Evolutionary conservation across 2,888 invertebrate species (phyloP), one percentile per base, ranked within the genome.

Genomic region (Corbicula japonica): DNA sequence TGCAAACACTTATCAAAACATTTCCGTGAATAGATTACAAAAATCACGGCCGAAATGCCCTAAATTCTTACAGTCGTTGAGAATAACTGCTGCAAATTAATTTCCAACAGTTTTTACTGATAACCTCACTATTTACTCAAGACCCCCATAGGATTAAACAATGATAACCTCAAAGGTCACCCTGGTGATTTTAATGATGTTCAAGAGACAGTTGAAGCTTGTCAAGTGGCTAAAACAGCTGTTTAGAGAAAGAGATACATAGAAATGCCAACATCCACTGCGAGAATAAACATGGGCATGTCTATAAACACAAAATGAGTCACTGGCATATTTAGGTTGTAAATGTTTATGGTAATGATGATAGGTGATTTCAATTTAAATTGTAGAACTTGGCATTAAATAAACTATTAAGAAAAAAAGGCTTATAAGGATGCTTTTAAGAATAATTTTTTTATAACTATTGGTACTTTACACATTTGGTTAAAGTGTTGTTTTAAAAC

Each of bases 211-310:
- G 15, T 28, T 10, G 38, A 34, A 23, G 35, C 58, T 15, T 21
- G 8, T 21, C 38, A 58, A 58, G 58, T 58, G 58, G 58, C 34
- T 35, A 58, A 58, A 58, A 34, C 58, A 58, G 58, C 58, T 35
- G 58, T 35, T 58, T 21, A 23, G 38, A 8, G 8, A 38, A 38
- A 58, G 38, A 23, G 58, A 58, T 58, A 58, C 58, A 58, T 2
- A n/a, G 34, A 34, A 58, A 58, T 35, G 34, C 34, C 35, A 34
- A 38, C 23, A 6, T 18, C 6, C 34, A 35, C 58, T 58, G 58
- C 38, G 58, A 58, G 58, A 58, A 58, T 35, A 58, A 58, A 58
- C 21, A 58, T 15, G 34, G 32, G 23, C 10, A 30, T n/a, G n/a
- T n/a, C n/a, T n/a, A 58, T 58, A 21, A 58, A 35, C 12, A 30